phyloP scores from a whole-genome alignment of 92 coral and sea anemone species.

The Palythoa caribaeorum region DNA sequence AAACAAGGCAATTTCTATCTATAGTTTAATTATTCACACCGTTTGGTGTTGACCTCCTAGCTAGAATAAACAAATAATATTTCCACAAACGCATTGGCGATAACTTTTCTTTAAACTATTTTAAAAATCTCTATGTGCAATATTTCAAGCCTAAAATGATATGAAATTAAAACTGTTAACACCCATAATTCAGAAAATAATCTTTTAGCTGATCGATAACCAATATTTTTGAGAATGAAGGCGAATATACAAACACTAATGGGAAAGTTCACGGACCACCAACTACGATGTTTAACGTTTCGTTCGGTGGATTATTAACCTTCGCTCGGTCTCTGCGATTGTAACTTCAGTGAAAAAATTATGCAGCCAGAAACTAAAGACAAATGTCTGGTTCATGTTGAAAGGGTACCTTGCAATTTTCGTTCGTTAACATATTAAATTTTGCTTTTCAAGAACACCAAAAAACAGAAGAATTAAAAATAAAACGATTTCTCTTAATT shows the following conservation, averaged over 20 bases:
- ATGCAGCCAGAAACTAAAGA: too few relatives aligned
- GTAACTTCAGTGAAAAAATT: not conserved
- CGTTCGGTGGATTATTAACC: not conserved
- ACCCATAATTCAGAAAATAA: not conserved
- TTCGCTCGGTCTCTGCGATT: not conserved
- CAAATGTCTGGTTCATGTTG: too few relatives aligned
- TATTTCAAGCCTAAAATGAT: not conserved
- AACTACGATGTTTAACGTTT: not conserved
- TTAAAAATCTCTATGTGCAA: too few relatives aligned
- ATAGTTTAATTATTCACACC: too few relatives aligned
- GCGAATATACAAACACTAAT: not conserved
- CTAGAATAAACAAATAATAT: too few relatives aligned
- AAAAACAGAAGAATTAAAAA: too few relatives aligned
- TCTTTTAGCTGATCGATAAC: not conserved
- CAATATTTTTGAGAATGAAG: not conserved
- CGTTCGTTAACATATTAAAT: not conserved
- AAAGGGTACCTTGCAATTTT: not conserved
- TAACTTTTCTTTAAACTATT: too few relatives aligned
- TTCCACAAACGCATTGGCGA: too few relatives aligned
- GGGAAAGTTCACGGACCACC: not conserved
- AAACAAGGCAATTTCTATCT: too few relatives aligned
- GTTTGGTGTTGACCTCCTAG: too few relatives aligned
- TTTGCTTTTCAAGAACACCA: not conserved
- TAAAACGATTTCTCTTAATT: too few relatives aligned
- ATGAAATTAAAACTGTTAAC: not conserved